Percentiles rank a stretch among this genome's conserved stretches.
These are phyloP conservation scores for Cyphomyrus discorhynchus DNA, from an alignment of 2,113 vertebrate genomes.

Conservation along the genomic window DNA sequence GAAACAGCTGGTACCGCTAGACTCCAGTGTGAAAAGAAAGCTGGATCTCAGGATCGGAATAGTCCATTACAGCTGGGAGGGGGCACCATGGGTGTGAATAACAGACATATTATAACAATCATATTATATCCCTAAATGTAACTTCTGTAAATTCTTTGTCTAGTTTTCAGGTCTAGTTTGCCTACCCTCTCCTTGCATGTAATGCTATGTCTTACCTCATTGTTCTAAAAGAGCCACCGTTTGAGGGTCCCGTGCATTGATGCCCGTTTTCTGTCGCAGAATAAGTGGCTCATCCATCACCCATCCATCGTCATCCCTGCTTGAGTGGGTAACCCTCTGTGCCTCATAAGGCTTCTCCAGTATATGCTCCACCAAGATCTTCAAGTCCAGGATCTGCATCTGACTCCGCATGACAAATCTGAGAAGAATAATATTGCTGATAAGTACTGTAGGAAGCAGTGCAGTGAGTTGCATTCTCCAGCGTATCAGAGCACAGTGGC, in stretches of 20 bases:
- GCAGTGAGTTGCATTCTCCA: not conserved
- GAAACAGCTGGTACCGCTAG: not conserved
- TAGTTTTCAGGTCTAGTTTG: not conserved
- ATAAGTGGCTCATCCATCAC: not conserved
- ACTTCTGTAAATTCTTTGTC: not conserved
- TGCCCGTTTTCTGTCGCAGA: not conserved
- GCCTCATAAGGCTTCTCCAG: not conserved
- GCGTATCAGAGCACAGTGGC: not conserved
- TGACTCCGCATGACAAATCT: not conserved
- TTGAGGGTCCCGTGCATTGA: not conserved
- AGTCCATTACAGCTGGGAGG: not conserved
- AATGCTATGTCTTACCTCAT: too few relatives aligned
- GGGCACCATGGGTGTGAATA: not conserved
- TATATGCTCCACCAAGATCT: not conserved
- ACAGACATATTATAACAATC: not conserved
- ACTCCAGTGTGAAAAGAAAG: not conserved
- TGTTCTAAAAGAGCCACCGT: not conserved
- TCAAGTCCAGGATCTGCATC: not conserved
- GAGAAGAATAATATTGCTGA: not conserved
- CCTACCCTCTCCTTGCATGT: not conserved
- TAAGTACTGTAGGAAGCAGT: not conserved
- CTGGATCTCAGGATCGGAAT: not conserved
- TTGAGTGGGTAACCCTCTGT: not conserved
- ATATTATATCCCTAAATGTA: not conserved
- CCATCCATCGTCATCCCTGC: not conserved